Percentiles rank a stretch among this genome's conserved stretches.
Conservation (phyloP, 1,140 invertebrate species). For the Lepidurus arcticus region DNA sequence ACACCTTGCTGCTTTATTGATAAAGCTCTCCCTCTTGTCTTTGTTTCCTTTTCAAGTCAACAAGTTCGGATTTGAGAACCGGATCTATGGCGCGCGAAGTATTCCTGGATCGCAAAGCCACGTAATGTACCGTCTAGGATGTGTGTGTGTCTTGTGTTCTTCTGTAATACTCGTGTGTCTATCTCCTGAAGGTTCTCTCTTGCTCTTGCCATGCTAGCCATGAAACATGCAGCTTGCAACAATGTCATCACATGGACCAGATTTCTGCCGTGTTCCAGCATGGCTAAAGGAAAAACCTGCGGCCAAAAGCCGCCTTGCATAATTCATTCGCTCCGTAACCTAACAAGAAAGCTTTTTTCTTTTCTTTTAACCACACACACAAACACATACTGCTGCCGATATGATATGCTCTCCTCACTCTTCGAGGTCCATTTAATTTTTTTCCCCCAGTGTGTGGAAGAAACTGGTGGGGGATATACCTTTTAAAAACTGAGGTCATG, state of each 20-base stretch:
- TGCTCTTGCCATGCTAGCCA: background rate
- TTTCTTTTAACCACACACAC: background rate
- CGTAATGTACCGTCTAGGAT: background rate
- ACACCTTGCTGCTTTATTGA: conserved; percentile 10
- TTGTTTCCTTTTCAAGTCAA: background rate
- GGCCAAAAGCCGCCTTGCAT: conserved; percentile 12
- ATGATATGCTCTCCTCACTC: conserved; percentile 2
- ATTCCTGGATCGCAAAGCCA: background rate
- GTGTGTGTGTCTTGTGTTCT: background rate
- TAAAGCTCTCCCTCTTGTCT: background rate
- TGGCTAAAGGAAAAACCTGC: background rate
- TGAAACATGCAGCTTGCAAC: conserved; percentile 16
- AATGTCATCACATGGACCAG: background rate
- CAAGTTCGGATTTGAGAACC: background rate
- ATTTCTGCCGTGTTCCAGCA: background rate
- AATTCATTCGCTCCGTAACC: conserved; percentile 13
- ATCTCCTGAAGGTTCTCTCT: no score
- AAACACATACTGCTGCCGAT: background rate
- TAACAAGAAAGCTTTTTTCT: conserved; percentile 16
- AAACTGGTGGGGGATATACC: background rate
- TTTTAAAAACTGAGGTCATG: conserved; percentile 15
- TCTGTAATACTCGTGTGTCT: no score
- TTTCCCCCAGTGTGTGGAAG: background rate
- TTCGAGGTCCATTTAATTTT: background rate
- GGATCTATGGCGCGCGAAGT: background rate